Evolutionary conservation across 1,140 invertebrate genomes (phyloP), one percentile per base, ranked within the genome.

Genomic region (Lanistes nyassanus): DNA sequence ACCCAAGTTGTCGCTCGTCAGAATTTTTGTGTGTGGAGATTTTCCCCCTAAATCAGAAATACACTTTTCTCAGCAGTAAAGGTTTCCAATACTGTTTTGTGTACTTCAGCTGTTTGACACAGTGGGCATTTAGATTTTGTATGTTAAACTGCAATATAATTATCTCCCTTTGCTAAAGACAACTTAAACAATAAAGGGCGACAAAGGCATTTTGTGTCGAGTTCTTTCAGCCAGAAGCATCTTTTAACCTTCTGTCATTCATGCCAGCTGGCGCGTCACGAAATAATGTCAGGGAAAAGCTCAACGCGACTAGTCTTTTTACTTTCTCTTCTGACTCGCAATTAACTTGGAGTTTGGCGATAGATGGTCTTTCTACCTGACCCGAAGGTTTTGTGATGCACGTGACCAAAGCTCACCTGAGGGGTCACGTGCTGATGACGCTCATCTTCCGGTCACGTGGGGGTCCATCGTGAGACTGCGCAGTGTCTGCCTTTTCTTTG

Each of bases 351-450:
- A 72, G 51, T 39, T 47, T 31, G 13, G 60, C 60, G 47, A 34
- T 16, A 29, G 64, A 51, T 51, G 42, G 29, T 21, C 39, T 21
- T 31, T 62, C 62, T 64, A 70, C 53, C 31, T 70, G 26, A 70
- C 68, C 51, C 34, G 51, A 21, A 29, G 64, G 34, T 53, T 39
- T 39, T 39, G 65, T 74, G 60, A 74, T 39, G 37, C 62, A 29
- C 72, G 53, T 58, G 60, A 53, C 62, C 72, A 26, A 58, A 74
- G 60, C 72, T 74, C 72, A 51, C 72, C 21, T 64, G 72, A 74
- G 72, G 39, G 72, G 72, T 74, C 72, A 65, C 72, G 72, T 74
- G 72, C 55, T 66, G 72, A 74, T 65, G 39, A n/a, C 31, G 19
- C 53, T 31, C 34, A 36, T n/a, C 72, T 74, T 65, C 60, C 60